Conservation (phyloP, 2,888 invertebrate species). For the Eucera pruinosa region DNA sequence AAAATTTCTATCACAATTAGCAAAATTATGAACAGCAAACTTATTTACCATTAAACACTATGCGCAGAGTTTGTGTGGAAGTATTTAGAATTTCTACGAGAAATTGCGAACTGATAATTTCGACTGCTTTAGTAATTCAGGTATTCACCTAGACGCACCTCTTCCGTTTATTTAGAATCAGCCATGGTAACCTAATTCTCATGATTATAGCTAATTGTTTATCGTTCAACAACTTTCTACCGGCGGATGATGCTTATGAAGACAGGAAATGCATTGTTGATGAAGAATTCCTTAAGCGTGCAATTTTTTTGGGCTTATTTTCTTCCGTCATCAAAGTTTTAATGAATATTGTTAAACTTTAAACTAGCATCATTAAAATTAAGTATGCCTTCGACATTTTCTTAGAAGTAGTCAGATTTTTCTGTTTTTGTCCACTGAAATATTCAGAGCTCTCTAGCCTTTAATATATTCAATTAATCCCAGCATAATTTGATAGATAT, state of each 20-base stretch:
- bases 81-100: too few relatives aligned
- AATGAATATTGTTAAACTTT: not conserved
- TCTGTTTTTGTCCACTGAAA: too few relatives aligned
- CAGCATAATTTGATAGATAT: not conserved
- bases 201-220: slow-evolving; percentile 33
- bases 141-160: slow-evolving; percentile 1
- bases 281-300: not conserved
- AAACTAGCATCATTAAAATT: not conserved
- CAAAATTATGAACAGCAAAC: too few relatives aligned
- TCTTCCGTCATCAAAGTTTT: not conserved
- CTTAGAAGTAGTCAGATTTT: not conserved
- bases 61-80: too few relatives aligned
- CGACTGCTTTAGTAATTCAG: too few relatives aligned
- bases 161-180: slow-evolving; percentile 32
- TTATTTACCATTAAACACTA: too few relatives aligned
- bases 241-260: not conserved
- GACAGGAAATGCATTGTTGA: slow-evolving; percentile 1
- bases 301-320: not conserved
- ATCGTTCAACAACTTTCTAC: slow-evolving; percentile 35
- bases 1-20: too few relatives aligned
- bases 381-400: not conserved
- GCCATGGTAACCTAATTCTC: slow-evolving; percentile 42
- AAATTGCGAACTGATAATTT: too few relatives aligned
- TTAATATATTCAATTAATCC: too few relatives aligned
- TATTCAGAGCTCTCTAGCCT: too few relatives aligned